Percentiles rank a stretch among this genome's conserved stretches.
Conservation (phyloP, 2,888 invertebrate genomes). For the Nomada hirtipes region DNA sequence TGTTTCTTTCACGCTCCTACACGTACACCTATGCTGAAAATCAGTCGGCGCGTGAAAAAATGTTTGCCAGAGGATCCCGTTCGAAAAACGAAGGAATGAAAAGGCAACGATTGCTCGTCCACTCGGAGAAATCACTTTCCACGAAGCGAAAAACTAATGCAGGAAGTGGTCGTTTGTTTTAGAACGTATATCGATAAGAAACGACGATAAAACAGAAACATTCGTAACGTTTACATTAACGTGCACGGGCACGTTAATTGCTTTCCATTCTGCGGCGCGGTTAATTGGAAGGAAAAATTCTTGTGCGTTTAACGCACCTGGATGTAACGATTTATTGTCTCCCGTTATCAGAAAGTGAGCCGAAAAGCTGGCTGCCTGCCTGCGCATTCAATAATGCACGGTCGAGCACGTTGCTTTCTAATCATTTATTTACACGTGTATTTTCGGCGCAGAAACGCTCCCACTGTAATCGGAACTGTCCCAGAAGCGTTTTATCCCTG, state of each 20-base stretch:
- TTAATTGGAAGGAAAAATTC: not conserved
- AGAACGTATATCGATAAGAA: slow-evolving; percentile 2
- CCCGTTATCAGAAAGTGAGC: not conserved
- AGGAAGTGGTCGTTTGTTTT: not conserved
- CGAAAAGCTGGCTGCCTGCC: not conserved
- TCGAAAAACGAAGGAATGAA: not conserved
- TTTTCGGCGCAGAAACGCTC: slow-evolving; percentile 20
- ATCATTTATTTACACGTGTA: slow-evolving; percentile 29
- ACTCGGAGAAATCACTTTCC: slow-evolving; percentile 36
- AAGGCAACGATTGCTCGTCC: not conserved
- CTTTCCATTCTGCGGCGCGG: not conserved
- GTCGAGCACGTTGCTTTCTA: slow-evolving; percentile 7
- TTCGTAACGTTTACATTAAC: slow-evolving; percentile 35
- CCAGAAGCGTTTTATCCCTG: slow-evolving; percentile 24
- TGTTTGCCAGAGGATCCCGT: not conserved
- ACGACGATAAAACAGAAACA: slow-evolving; percentile 17
- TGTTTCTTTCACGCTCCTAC: not conserved
- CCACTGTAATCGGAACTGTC: not conserved
- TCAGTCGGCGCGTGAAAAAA: not conserved
- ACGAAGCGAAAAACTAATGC: slow-evolving; percentile 3
- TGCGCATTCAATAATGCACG: not conserved
- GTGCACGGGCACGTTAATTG: not conserved
- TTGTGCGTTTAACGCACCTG: slow-evolving; percentile 3
- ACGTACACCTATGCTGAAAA: not conserved
- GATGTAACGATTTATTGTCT: not conserved